Conservation (phyloP, 2,888 invertebrate species). For the Idaea biselata region DNA sequence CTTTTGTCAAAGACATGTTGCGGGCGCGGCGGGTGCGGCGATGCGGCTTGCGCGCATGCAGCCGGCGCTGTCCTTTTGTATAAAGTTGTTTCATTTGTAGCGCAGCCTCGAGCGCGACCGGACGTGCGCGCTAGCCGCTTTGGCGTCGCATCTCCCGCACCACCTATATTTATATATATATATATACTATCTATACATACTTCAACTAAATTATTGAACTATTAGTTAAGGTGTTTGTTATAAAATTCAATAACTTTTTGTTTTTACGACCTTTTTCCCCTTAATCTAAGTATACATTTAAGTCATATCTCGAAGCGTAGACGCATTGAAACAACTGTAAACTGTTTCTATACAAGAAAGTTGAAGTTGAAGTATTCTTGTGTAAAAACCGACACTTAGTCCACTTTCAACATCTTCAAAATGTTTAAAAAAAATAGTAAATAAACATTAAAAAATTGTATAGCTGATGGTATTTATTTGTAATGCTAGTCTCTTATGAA, state of each 20-base stretch:
- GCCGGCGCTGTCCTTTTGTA: constrained; percentile 54
- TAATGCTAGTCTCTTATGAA: constrained; percentile 81
- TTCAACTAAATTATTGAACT: constrained; percentile 75
- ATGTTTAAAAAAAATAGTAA: constrained; percentile 71
- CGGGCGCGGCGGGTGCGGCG: constrained; percentile 41
- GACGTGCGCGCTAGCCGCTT: constrained; percentile 35
- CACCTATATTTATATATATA: constrained; percentile 31
- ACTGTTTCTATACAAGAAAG: constrained; percentile 64
- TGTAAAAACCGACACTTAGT: constrained; percentile 62
- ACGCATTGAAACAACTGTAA: constrained; percentile 59
- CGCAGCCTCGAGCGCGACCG: constrained; percentile 42
- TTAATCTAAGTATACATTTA: constrained; percentile 78
- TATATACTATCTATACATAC: constrained; percentile 37
- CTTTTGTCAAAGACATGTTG: constrained; percentile 68
- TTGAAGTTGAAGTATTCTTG: constrained; percentile 51
- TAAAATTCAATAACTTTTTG: constrained; percentile 79
- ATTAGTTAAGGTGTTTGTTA: constrained; percentile 81
- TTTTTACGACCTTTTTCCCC: constrained; percentile 78
- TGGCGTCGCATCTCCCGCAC: constrained; percentile 31
- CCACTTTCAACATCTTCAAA: constrained; percentile 77
- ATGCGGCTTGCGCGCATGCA: constrained; percentile 6
- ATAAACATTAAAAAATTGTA: constrained; percentile 77
- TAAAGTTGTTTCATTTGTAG: constrained; percentile 65
- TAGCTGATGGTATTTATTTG: constrained; percentile 81
- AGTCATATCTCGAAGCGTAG: constrained; percentile 79